Evolutionary conservation across 2,113 vertebrate species (phyloP), one percentile per base, ranked within the genome.

Genomic region (Meleagris gallopavo): DNA sequence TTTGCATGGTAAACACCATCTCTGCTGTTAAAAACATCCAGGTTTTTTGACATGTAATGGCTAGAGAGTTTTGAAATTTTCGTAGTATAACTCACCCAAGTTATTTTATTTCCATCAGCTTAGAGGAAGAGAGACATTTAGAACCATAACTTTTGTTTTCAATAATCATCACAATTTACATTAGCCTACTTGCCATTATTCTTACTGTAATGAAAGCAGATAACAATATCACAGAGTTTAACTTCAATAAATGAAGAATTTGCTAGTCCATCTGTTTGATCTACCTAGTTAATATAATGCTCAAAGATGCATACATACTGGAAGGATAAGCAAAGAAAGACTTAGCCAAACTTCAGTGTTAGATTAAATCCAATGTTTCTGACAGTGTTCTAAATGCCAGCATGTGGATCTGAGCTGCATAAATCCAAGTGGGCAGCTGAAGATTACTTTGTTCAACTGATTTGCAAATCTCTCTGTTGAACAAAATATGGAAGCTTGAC

Each of bases 381-480:
- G 79, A 48, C 66, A 85, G 80, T 41, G 76, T 67, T 88, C 50
- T 80, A 89, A 86, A 93, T 71, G 72, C 60, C 84, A 90, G 38
- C 17, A 19, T 41, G 36, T 71, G 67, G 88, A 94, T 88, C 79
- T 89, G 91, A 96, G 83, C 72, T 1, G 5, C 29, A 36, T 34
- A 95, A 96, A 96, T 79, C 82, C 85, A 89, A 86, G 83, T 6
- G 69, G 90, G 83, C 88, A 94, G 82, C 85, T 94, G 88, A 93
- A 94, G 87, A 94, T 87, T 95, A 95, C 79, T 73, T 77, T 71
- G 69, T 27, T 82, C 65, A 86, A 93, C 48, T n/a, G 61, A 82
- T 83, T 13, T 81, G 73, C 92, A 88, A 93, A 78, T 67, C 62
- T 81, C 71, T 72, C 76, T 8, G 3, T 64, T 88, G 75, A 93